Conservation (phyloP, 2,888 invertebrate species). For the Scaptomyza caliginosa region DNA sequence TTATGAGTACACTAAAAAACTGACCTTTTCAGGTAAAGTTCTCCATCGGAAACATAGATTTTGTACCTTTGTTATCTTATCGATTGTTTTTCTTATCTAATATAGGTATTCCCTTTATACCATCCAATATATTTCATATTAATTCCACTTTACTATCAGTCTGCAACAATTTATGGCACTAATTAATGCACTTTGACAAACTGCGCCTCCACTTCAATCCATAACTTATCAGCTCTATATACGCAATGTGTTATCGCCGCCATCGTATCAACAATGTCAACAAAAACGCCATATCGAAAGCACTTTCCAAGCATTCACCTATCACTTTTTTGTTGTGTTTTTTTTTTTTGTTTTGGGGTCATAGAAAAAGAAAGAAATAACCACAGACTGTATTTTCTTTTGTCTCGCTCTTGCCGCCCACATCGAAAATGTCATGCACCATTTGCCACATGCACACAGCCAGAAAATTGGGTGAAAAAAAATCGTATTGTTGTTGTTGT, state of each 20-base stretch:
- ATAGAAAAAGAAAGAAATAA: slow-evolving; percentile 6
- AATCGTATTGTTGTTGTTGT: slow-evolving; percentile 17
- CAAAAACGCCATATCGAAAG: slow-evolving; percentile 43
- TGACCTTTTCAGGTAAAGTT: slow-evolving; percentile 1
- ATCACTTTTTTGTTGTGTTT: slow-evolving; percentile 13
- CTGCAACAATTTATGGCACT: slow-evolving; percentile 43
- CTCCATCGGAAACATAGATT: neutral
- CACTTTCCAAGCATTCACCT: slow-evolving; percentile 28
- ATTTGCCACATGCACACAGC: slow-evolving; percentile 56
- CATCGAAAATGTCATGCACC: slow-evolving; percentile 64
- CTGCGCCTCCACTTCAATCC: slow-evolving; percentile 18
- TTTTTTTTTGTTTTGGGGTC: slow-evolving; percentile 4
- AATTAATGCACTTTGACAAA: slow-evolving; percentile 34
- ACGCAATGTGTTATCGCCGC: slow-evolving; percentile 22
- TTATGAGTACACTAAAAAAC: neutral
- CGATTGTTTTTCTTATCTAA: slow-evolving; percentile 14
- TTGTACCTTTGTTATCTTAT: slow-evolving; percentile 40
- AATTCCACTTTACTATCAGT: slow-evolving; percentile 2
- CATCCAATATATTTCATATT: neutral
- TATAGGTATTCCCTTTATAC: neutral
- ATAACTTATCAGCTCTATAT: slow-evolving; percentile 22
- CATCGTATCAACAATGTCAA: slow-evolving; percentile 40
- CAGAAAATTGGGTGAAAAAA: slow-evolving; percentile 80
- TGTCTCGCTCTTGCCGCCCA: slow-evolving; percentile 51
- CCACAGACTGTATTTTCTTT: slow-evolving; percentile 8